These are phyloP conservation scores for Merops nubicus DNA, from an alignment of 2,113 vertebrate genomes.

Conservation along the genomic window DNA sequence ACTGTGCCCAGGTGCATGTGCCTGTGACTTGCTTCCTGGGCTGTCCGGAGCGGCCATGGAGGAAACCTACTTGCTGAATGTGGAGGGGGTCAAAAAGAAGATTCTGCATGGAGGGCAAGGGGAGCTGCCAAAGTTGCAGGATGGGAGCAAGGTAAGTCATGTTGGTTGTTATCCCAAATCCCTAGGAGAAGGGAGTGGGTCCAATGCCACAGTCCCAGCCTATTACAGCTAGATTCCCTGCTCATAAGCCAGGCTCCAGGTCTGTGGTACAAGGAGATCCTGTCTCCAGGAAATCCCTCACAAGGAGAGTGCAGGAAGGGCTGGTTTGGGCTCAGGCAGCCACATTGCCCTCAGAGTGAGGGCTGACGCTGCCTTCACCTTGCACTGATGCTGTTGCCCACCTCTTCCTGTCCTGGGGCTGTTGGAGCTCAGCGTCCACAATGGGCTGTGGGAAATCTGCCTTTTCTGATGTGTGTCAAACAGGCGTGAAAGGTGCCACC, in stretches of 20 bases:
- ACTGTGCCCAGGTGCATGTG: fast-evolving
- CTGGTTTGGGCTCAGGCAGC: neutral
- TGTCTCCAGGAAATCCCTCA: neutral
- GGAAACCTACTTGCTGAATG: slow-evolving; percentile 79
- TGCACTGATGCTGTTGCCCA: no score
- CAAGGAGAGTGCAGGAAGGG: neutral
- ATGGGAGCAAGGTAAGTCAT: slow-evolving; percentile 83
- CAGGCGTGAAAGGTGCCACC: neutral
- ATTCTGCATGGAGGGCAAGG: slow-evolving; percentile 85
- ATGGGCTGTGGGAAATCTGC: neutral
- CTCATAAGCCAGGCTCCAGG: neutral
- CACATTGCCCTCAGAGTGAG: neutral
- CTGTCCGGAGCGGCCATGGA: slow-evolving; percentile 72
- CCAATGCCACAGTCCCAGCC: fast-evolving
- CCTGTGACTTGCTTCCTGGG: neutral
- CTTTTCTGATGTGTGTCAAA: neutral
- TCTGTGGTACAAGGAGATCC: neutral
- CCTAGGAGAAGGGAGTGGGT: neutral
- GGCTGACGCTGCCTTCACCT: neutral
- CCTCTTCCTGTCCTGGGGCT: neutral
- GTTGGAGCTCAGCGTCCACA: fast-evolving
- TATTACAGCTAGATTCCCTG: fast-evolving
- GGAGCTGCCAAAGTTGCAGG: slow-evolving; percentile 79
- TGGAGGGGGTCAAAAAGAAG: slow-evolving; percentile 86
- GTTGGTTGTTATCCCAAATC: neutral